Evolutionary conservation across 30 jellyfish, hydroid and myxozoan species (phyloP).

Genomic region (Pseudorhiza aurosa): DNA sequence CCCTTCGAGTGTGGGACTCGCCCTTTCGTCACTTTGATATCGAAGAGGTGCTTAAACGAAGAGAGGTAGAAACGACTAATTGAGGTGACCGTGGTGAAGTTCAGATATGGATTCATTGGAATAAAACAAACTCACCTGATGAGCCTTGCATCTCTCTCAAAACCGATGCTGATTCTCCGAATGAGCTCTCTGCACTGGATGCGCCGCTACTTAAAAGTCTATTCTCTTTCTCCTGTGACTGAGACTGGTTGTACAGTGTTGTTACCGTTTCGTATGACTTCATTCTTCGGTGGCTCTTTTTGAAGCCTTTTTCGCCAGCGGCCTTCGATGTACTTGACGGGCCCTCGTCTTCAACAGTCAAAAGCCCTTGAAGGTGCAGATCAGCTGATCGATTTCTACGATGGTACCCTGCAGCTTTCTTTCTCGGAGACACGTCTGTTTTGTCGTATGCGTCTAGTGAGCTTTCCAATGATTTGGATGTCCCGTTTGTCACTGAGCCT

Average conservation of each 20-base stretch:
- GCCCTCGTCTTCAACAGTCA: not conserved
- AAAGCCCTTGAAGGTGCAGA: not conserved
- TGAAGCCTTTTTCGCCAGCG: conserved; percentile 16
- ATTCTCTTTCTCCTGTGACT: not conserved
- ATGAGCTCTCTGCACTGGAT: conserved; percentile 58
- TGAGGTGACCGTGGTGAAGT: too few species aligned
- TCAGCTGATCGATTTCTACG: conserved; percentile 54
- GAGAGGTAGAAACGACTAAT: too few species aligned
- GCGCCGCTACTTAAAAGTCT: conserved; percentile 19
- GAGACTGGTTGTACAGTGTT: conserved; percentile 33
- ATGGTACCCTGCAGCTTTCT: conserved; percentile 12
- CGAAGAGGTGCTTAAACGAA: too few species aligned
- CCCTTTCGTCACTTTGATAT: too few species aligned
- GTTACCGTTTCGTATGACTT: conserved; percentile 85
- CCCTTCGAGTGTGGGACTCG: too few species aligned
- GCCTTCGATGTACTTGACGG: not conserved
- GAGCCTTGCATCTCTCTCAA: conserved; percentile 57
- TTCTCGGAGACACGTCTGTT: not conserved
- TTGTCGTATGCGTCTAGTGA: not conserved
- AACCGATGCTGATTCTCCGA: conserved; percentile 50
- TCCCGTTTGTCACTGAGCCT: not conserved
- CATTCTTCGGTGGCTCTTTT: conserved; percentile 85
- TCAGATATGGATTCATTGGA: too few species aligned
- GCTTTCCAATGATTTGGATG: conserved; percentile 1
- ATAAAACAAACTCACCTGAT: conserved; percentile 6